A percentile compares a stretch with the other conserved stretches of the same genome.
phyloP scores from a whole-genome alignment of 2,797 vertebrate genomes.

The Tympanoctomys barrerae region DNA sequence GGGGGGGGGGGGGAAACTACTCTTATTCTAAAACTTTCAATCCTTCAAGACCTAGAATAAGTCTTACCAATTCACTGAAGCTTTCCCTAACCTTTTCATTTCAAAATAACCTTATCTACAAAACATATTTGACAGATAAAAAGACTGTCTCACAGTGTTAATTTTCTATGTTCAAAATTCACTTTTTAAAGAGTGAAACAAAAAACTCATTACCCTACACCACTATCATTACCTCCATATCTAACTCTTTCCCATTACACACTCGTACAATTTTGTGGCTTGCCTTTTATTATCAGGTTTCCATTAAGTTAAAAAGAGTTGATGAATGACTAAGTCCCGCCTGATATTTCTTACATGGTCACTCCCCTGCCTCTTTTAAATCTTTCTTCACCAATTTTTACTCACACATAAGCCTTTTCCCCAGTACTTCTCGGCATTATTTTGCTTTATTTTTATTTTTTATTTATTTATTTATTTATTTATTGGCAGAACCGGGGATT shows the following conservation, averaged over 20 bases:
- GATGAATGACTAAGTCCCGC: not conserved
- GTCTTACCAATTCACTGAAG: constrained; percentile 40
- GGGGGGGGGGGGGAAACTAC: too few species aligned
- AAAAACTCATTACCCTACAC: constrained; percentile 48
- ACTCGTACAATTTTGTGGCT: constrained; percentile 20
- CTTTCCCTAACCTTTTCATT: constrained; percentile 41
- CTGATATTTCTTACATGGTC: not conserved
- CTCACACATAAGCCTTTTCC: not conserved
- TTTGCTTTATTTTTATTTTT: not conserved
- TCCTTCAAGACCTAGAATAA: constrained; percentile 51
- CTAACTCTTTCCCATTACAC: constrained; percentile 26
- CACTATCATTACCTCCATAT: not conserved
- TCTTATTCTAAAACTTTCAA: not conserved
- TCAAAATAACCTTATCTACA: constrained; percentile 38
- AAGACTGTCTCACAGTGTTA: constrained; percentile 10
- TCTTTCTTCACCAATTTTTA: constrained; percentile 19
- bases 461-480: too few species aligned
- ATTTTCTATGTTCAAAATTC: constrained; percentile 33
- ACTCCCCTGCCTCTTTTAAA: not conserved
- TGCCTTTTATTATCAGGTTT: constrained; percentile 45
- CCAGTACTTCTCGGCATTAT: not conserved
- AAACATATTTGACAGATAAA: constrained; percentile 50
- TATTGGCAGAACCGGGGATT: too few species aligned
- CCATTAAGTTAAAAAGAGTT: constrained; percentile 55
- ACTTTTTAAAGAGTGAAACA: constrained; percentile 6